A percentile compares a stretch with the other conserved stretches of the same genome.
phyloP scores from a whole-genome alignment of 2,113 vertebrate species.

The Poeciliopsis prolifica region DNA sequence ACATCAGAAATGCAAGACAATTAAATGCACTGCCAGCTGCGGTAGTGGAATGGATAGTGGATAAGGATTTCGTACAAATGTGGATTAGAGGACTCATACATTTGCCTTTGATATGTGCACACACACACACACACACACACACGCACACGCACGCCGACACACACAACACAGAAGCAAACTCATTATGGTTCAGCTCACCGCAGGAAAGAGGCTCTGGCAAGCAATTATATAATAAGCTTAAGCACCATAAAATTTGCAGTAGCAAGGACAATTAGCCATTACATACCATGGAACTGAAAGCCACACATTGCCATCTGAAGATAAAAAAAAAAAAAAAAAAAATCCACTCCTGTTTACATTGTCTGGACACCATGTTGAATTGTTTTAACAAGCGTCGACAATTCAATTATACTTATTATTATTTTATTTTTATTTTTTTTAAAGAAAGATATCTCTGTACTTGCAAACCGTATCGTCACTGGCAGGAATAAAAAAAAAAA shows the following conservation, averaged over 20 bases:
- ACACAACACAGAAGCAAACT: slow-evolving; percentile 49
- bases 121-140: slow-evolving; percentile 12
- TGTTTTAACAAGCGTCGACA: slow-evolving; percentile 68
- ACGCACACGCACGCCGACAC: neutral
- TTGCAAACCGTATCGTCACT: slow-evolving; percentile 56
- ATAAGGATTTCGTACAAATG: slow-evolving; percentile 52
- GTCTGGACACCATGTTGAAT: slow-evolving; percentile 73
- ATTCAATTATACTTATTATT: slow-evolving; percentile 70
- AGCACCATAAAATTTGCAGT: slow-evolving; percentile 87
- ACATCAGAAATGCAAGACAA: slow-evolving; percentile 89
- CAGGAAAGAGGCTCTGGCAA: slow-evolving; percentile 83
- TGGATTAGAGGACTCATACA: slow-evolving; percentile 43
- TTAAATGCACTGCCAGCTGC: slow-evolving; percentile 85
- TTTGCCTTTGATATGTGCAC: slow-evolving; percentile 55
- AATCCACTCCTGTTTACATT: slow-evolving; percentile 59
- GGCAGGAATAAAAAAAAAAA: slow-evolving; percentile 14
- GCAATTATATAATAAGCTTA: slow-evolving; percentile 95
- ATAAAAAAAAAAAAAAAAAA: slow-evolving; percentile 72
- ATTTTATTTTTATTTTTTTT: slow-evolving; percentile 28
- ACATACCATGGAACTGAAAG: slow-evolving; percentile 67
- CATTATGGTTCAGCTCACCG: slow-evolving; percentile 78
- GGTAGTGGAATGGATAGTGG: slow-evolving; percentile 72
- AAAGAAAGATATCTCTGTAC: slow-evolving; percentile 26
- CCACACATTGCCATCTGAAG: slow-evolving; percentile 74
- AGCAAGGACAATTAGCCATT: slow-evolving; percentile 78